Percentiles rank a stretch among this genome's conserved stretches.
These are phyloP conservation scores for Calvadosia cruxmelitensis DNA, from an alignment of 30 jellyfish, hydroid and myxozoan genomes.

Conservation along the genomic window DNA sequence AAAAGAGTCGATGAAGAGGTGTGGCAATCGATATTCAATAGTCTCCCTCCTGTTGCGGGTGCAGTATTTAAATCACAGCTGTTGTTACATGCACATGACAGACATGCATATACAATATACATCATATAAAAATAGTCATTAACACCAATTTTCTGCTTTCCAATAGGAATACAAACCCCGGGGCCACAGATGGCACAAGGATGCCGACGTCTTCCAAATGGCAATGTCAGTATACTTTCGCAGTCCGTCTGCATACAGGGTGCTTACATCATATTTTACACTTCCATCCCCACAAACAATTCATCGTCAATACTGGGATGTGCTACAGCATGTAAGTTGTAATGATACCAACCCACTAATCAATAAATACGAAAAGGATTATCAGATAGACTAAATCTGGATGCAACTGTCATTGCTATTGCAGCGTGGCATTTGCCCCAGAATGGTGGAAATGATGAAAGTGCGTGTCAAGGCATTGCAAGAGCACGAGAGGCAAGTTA, in stretches of 20 bases:
- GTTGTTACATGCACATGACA: not conserved
- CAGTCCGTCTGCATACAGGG: not conserved
- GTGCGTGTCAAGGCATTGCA: not conserved
- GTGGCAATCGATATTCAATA: not conserved
- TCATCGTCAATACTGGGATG: not conserved
- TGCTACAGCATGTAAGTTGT: not conserved
- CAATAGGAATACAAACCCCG: not conserved
- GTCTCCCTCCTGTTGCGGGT: not conserved
- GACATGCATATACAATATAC: too few relatives aligned
- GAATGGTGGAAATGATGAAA: not conserved
- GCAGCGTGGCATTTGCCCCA: not conserved
- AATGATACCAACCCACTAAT: too few relatives aligned
- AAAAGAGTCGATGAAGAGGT: not conserved
- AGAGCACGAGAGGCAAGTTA: not conserved
- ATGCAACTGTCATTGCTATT: too few relatives aligned
- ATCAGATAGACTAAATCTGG: too few relatives aligned
- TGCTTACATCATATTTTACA: not conserved
- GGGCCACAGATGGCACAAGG: not conserved
- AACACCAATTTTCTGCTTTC: too few relatives aligned
- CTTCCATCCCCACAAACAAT: not conserved
- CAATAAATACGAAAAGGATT: too few relatives aligned
- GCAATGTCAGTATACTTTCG: not conserved
- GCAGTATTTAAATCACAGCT: not conserved
- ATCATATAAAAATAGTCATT: too few relatives aligned
- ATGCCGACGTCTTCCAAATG: not conserved